Conservation (phyloP, 2,113 vertebrate genomes). For the Pterocles gutturalis region DNA sequence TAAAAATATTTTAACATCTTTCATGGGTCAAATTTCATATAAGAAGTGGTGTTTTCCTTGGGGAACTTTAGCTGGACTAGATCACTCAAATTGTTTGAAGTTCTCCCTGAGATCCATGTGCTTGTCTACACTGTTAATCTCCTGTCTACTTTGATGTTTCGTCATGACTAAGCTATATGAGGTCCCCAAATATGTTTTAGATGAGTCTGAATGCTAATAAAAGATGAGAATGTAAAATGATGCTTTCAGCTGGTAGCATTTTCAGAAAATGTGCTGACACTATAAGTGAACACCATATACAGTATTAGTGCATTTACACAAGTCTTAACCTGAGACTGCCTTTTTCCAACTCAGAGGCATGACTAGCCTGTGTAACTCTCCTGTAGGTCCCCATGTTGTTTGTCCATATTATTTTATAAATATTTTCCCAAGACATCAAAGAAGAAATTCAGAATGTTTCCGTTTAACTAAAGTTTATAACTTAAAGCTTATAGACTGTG, state of each 20-base stretch:
- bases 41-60: constrained; percentile 60
- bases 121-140: constrained; percentile 47
- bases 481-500: not conserved
- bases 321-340: not conserved
- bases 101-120: constrained; percentile 21
- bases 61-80: constrained; percentile 50
- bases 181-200: constrained; percentile 40
- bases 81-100: constrained; percentile 58
- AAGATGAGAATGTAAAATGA: constrained; percentile 5
- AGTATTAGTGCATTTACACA: not conserved
- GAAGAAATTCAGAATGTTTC: not conserved
- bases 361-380: not conserved
- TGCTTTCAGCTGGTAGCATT: not conserved
- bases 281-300: not conserved
- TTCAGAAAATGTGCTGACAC: not conserved
- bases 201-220: not conserved
- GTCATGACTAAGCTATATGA: constrained; percentile 28
- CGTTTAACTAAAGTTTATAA: not conserved
- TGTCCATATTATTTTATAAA: not conserved
- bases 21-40: constrained; percentile 57
- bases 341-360: not conserved
- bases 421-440: not conserved
- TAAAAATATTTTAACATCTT: constrained; percentile 62
- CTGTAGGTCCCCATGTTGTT: rapidly evolving
- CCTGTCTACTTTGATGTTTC: constrained; percentile 62